Percentiles rank a stretch among this genome's conserved stretches.
phyloP scores from a whole-genome alignment of 2,888 invertebrate species.

The Escarpia spicata region DNA sequence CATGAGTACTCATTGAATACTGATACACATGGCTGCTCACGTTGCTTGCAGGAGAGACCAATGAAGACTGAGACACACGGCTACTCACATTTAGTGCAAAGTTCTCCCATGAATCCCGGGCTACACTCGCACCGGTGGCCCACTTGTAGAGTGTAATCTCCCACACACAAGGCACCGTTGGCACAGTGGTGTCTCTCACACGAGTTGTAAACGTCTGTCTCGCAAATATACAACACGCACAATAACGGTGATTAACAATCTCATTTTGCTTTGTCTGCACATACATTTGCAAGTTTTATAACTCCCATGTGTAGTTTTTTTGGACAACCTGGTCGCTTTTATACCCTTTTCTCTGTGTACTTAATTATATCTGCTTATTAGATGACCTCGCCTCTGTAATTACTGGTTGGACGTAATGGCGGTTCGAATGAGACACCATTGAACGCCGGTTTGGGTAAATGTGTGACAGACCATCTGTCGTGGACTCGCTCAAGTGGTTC shows the following conservation, averaged over 20 bases:
- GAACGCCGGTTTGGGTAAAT: neutral
- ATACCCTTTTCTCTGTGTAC: neutral
- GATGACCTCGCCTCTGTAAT: neutral
- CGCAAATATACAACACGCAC: neutral
- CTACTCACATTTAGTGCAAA: neutral
- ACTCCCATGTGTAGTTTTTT: neutral
- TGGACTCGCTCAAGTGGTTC: too few relatives aligned
- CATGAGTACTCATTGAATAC: too few relatives aligned
- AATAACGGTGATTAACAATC: neutral
- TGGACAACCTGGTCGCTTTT: neutral
- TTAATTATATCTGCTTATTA: neutral
- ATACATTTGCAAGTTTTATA: neutral
- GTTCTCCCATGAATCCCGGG: neutral
- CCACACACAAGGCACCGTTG: neutral
- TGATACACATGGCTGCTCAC: too few relatives aligned
- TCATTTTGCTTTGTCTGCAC: too few relatives aligned
- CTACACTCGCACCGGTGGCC: neutral
- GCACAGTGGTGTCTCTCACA: neutral
- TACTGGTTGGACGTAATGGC: neutral
- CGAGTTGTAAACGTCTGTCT: neutral
- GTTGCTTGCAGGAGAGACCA: neutral
- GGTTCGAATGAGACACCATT: neutral
- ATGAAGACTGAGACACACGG: neutral
- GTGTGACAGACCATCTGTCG: too few relatives aligned
- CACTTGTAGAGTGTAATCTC: neutral